Conservation (phyloP, 2,888 invertebrate species). For the Lacanobia wlatinum region DNA sequence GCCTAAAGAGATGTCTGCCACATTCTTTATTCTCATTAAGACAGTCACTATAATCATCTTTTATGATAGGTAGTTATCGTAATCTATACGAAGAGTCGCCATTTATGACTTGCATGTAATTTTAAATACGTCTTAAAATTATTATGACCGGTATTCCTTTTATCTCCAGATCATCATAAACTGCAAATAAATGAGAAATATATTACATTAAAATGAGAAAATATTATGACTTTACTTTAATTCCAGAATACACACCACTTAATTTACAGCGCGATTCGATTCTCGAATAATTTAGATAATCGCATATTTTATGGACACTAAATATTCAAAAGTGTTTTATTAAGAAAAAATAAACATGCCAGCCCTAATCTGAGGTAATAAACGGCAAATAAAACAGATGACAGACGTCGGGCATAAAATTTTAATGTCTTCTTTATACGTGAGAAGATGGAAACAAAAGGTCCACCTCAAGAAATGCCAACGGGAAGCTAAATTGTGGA, state of each 20-base stretch:
- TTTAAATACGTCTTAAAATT: constrained; percentile 2
- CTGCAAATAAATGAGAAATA: constrained; percentile 24
- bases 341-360: constrained; percentile 63
- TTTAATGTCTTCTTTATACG: constrained; percentile 74
- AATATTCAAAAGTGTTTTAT: constrained; percentile 63
- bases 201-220: constrained; percentile 37
- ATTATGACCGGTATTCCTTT: not conserved
- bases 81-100: not conserved
- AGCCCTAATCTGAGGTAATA: constrained; percentile 59
- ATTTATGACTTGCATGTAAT: not conserved
- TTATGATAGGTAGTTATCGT: not conserved
- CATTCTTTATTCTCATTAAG: not conserved
- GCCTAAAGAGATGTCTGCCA: not conserved
- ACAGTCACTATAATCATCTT: not conserved
- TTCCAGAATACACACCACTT: constrained; percentile 45
- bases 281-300: constrained; percentile 64
- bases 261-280: constrained; percentile 55
- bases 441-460: constrained; percentile 30
- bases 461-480: constrained; percentile 5
- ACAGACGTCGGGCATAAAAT: constrained; percentile 71
- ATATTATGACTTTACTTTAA: constrained; percentile 54
- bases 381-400: constrained; percentile 69
- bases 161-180: constrained; percentile 17
- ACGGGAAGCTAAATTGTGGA: not conserved
- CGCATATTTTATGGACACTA: constrained; percentile 59